These are phyloP conservation scores for Lissocephala sabroskyi DNA, from an alignment of 2,888 invertebrate species.

Conservation along the genomic window DNA sequence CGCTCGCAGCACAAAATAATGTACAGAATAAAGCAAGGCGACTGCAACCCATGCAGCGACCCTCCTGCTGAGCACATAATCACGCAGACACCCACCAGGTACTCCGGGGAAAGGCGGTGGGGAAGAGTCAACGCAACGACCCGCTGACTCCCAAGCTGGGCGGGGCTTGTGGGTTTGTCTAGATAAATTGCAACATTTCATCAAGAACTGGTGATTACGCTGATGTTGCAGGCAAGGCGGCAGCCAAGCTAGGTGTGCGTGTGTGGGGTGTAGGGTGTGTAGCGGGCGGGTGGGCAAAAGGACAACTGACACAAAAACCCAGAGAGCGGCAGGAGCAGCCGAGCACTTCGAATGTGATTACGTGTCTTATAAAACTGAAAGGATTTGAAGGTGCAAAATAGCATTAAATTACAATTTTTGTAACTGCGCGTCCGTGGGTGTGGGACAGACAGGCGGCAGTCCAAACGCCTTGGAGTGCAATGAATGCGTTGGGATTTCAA, in stretches of 20 bases:
- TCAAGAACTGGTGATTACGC: constrained; percentile 52
- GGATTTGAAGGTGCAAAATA: constrained; percentile 50
- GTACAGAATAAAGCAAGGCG: constrained; percentile 18
- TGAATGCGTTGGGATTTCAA: neutral
- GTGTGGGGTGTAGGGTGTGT: neutral
- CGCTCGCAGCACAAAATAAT: constrained; percentile 27
- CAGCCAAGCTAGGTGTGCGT: too few relatives aligned
- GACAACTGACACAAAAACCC: neutral
- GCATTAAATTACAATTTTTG: constrained; percentile 51
- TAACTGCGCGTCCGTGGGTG: too few relatives aligned
- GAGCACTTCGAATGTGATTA: constrained; percentile 48
- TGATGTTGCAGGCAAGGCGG: constrained; percentile 1
- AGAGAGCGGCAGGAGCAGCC: constrained; percentile 5
- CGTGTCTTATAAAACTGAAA: constrained; percentile 49
- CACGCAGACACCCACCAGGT: constrained; percentile 4
- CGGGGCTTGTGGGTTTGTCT: constrained; percentile 32
- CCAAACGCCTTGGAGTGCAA: neutral
- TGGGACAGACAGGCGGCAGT: too few relatives aligned
- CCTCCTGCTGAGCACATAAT: constrained; percentile 21
- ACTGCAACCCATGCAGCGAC: constrained; percentile 17
- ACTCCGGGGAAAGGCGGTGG: too few relatives aligned
- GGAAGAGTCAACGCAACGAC: too few relatives aligned
- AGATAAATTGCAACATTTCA: constrained; percentile 59
- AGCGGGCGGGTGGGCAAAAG: neutral
- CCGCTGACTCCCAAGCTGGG: neutral